Evolutionary conservation across 2,888 invertebrate genomes (phyloP), one percentile per base, ranked within the genome.

Genomic region (Calameuta pallipes): DNA sequence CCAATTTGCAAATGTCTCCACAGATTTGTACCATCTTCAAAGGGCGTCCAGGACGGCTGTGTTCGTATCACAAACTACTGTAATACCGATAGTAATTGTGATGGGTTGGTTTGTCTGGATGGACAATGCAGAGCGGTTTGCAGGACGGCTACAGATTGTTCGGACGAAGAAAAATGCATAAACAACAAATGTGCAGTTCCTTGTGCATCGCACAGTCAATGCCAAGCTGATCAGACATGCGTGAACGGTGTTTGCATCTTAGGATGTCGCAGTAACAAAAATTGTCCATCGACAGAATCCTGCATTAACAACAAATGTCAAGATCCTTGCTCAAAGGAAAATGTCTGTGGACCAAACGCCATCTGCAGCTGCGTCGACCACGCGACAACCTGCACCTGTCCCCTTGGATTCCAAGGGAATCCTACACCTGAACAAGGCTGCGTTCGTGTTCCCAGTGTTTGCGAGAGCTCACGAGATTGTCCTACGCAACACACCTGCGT

Each of bases 341-440:
- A 95, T 82, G 94, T 95, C 15, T 97, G 97, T 88, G 97, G 97
- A 12, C 95, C 97, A 1, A 98, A 98, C 90, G 96, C 97, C 0
- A 93, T 96, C 36, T 98, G 97, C 90, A 94, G 94, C 75, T 95
- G 95, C 89, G 92, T 94, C 41, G 94, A 96, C 88, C 97, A 97
- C 87, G 93, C 94, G 74, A 95, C 95, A 1, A 93, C 94, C 76
- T 98, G 98, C 89, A 94, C 94, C 81, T 97, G 98, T 87, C 97
- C 97, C 0, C 93, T 94, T 76, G 97, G 97, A 56, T 98, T 98
- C 89, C 95, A 96, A 90, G 97, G 97, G 1, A 96, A 96, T 88
- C 97, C 97, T 30, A 96, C 95, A 30, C 95, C 98, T 0, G 95
- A 97, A 89, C 97, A 97, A 92, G 97, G 97, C 9, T 98, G 98